Evolutionary conservation across 2,888 invertebrate species (phyloP).

Genomic region (Psylliodes chrysocephalus): DNA sequence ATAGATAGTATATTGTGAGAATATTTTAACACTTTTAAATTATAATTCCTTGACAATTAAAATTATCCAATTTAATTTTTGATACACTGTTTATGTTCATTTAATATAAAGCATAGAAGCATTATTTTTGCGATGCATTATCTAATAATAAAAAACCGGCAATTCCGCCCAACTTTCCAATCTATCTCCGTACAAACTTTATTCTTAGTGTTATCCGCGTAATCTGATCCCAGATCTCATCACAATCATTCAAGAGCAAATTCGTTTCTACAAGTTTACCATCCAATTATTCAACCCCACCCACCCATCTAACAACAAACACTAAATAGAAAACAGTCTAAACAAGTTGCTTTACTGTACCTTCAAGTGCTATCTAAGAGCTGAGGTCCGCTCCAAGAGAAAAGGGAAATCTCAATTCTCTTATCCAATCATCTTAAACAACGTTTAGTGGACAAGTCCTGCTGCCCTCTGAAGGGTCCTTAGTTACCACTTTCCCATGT

Average conservation of each 20-base stretch:
- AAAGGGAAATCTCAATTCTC: constrained; percentile 38
- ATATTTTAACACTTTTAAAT: no score
- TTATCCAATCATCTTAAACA: constrained; percentile 54
- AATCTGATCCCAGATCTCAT: constrained; percentile 1
- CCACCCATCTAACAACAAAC: not conserved
- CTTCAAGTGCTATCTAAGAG: constrained; percentile 1
- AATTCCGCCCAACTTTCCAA: no score
- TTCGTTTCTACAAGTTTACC: no score
- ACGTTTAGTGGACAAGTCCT: constrained; percentile 50
- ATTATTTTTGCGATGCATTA: no score
- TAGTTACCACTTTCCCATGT: constrained; percentile 8
- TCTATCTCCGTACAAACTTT: not conserved
- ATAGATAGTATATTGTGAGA: no score
- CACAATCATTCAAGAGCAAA: constrained; percentile 3
- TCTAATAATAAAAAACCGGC: no score
- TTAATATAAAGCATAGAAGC: no score
- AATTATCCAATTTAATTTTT: no score
- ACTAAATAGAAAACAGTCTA: constrained; percentile 3
- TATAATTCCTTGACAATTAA: no score
- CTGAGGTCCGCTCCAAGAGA: constrained; percentile 4
- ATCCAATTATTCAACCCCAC: not conserved
- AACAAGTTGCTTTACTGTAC: constrained; percentile 21
- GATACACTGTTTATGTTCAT: no score
- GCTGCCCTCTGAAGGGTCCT: constrained; percentile 9
- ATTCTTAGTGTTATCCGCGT: not conserved